Evolutionary conservation across 2,797 vertebrate species (phyloP).

Genomic region (Acanthornis magna): DNA sequence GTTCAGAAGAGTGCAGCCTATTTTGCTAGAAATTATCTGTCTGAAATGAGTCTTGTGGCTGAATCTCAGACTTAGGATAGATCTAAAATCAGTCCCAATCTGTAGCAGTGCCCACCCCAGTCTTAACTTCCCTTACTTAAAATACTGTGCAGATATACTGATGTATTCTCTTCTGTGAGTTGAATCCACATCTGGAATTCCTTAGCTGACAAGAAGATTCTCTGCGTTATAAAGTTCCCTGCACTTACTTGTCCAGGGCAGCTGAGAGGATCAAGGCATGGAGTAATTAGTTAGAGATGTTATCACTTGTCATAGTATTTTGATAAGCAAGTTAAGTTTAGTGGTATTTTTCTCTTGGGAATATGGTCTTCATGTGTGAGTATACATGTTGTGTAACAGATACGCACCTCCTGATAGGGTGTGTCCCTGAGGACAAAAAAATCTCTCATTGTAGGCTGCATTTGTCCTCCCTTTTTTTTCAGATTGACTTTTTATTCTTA

Average conservation of each 20-base stretch:
- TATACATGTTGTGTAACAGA: neutral
- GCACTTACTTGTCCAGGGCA: neutral
- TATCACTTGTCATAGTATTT: neutral
- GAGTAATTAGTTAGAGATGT: neutral
- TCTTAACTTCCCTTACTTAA: neutral
- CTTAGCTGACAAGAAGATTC: neutral
- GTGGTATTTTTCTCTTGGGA: neutral
- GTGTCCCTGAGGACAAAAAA: neutral
- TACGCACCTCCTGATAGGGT: neutral
- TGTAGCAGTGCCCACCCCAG: fast-evolving
- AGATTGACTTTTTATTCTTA: neutral
- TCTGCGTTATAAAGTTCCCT: neutral
- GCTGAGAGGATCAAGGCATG: neutral
- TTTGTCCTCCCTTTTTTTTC: neutral
- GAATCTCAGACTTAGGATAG: neutral
- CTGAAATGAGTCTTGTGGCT: neutral
- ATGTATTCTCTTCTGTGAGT: neutral
- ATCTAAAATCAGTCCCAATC: neutral
- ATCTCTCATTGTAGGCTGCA: neutral
- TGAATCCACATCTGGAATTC: neutral
- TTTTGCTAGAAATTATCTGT: neutral
- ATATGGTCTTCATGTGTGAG: neutral
- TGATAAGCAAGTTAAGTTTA: neutral
- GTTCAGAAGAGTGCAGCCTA: neutral
- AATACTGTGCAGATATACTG: neutral